Percentiles rank a stretch among this genome's conserved stretches.
These are phyloP conservation scores for Oscheius onirici DNA, from an alignment of 2,888 invertebrate genomes.

Conservation along the genomic window DNA sequence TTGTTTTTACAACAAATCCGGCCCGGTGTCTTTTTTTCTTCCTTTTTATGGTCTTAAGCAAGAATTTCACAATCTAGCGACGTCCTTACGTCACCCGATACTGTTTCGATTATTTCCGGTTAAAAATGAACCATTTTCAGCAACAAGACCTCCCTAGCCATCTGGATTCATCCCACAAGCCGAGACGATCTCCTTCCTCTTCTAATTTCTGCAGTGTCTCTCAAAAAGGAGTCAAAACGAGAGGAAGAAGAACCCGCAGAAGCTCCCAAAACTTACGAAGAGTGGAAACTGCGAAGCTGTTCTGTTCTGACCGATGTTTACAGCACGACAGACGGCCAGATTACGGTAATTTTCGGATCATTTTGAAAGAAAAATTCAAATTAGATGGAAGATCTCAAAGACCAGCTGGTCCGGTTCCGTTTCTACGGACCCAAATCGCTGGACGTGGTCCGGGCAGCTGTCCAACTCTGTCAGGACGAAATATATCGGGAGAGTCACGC, in stretches of 20 bases:
- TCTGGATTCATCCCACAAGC: conserved; percentile 63
- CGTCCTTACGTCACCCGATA: no score
- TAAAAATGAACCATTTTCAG: no score
- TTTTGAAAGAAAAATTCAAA: background rate
- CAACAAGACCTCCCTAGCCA: conserved; percentile 19
- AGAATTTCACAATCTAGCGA: no score
- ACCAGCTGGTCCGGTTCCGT: conserved; percentile 49
- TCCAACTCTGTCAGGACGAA: background rate
- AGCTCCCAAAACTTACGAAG: conserved; percentile 13
- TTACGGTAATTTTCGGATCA: conserved; percentile 6
- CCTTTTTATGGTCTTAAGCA: no score
- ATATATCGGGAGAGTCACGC: conserved; percentile 21
- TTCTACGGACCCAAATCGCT: conserved; percentile 47
- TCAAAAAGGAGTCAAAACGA: background rate
- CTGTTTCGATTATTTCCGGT: no score
- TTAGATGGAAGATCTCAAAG: conserved; percentile 49
- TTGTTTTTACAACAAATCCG: no score
- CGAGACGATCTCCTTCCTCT: conserved; percentile 40
- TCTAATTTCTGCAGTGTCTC: background rate
- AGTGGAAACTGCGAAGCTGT: conserved; percentile 17
- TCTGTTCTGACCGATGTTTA: conserved; percentile 33
- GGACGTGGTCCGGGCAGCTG: conserved; percentile 27
- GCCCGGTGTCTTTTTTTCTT: no score
- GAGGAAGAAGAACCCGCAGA: background rate
- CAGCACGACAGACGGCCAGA: background rate